phyloP scores from a whole-genome alignment of 2,888 invertebrate genomes.

The Dastarcus helophoroides region DNA sequence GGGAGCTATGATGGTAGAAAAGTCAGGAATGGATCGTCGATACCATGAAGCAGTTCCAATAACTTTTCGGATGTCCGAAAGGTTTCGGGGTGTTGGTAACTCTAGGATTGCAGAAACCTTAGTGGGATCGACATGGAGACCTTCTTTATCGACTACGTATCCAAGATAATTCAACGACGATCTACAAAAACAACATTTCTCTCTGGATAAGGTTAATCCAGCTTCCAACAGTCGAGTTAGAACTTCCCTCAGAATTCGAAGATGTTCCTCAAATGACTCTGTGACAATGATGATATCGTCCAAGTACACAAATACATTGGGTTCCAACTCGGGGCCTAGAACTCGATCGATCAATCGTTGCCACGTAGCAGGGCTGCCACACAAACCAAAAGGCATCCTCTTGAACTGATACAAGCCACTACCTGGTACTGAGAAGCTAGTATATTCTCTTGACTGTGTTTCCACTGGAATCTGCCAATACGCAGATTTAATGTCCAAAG shows the following conservation, averaged over 20 bases:
- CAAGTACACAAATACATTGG: constrained; percentile 6
- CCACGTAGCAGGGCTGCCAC: constrained; percentile 9
- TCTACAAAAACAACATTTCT: constrained; percentile 21
- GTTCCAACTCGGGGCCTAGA: constrained; percentile 10
- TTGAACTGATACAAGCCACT: constrained; percentile 10
- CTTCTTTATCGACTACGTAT: constrained; percentile 21
- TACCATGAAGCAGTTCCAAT: constrained; percentile 18
- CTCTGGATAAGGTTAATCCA: constrained; percentile 18
- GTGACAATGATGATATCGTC: constrained; percentile 9
- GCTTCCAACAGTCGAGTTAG: constrained; percentile 12
- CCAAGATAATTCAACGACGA: constrained; percentile 24
- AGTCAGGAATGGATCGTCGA: constrained; percentile 15
- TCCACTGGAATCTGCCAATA: constrained; percentile 15
- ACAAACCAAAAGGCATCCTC: constrained; percentile 10
- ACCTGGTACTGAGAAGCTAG: constrained; percentile 20
- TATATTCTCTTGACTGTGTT: constrained; percentile 14
- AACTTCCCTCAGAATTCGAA: constrained; percentile 12
- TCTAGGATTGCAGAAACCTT: constrained; percentile 15
- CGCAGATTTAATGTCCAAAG: constrained; percentile 17
- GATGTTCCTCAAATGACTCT: constrained; percentile 13
- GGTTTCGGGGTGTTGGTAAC: constrained; percentile 11
- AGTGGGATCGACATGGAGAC: constrained; percentile 17
- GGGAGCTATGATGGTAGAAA: constrained; percentile 12
- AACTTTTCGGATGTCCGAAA: constrained; percentile 10
- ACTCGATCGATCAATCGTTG: constrained; percentile 9